phyloP scores from a whole-genome alignment of 2,113 vertebrate genomes.

The Oplegnathus fasciatus region DNA sequence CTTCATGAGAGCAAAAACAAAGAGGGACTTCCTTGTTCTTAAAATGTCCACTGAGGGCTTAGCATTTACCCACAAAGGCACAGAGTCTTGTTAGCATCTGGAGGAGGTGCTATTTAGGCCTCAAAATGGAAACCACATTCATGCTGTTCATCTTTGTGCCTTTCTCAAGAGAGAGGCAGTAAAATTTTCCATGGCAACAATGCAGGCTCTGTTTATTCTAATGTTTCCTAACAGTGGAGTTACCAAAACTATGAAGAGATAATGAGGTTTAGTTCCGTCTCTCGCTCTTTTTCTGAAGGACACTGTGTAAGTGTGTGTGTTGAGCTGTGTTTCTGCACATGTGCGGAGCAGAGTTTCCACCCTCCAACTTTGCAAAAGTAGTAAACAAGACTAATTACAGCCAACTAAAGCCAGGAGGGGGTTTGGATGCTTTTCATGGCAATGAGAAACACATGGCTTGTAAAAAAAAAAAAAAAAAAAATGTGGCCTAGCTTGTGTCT shows the following conservation, averaged over 20 bases:
- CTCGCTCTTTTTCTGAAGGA: not conserved
- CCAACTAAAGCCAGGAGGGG: constrained; percentile 37
- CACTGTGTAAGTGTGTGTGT: constrained; percentile 1
- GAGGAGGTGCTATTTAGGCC: constrained; percentile 23
- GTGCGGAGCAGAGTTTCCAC: constrained; percentile 46
- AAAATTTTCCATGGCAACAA: constrained; percentile 69
- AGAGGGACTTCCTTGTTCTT: not conserved
- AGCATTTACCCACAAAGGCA: constrained; percentile 3
- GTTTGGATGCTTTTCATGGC: constrained; percentile 28
- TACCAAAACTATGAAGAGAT: constrained; percentile 53
- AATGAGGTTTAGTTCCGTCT: constrained; percentile 45
- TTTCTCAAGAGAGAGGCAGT: constrained; percentile 44
- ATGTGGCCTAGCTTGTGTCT: constrained; percentile 14
- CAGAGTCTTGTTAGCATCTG: constrained; percentile 28
- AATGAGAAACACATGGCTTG: constrained; percentile 73
- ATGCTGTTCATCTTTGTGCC: constrained; percentile 14
- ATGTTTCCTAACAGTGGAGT: constrained; percentile 40
- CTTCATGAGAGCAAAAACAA: constrained; percentile 14
- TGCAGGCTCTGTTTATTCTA: constrained; percentile 48
- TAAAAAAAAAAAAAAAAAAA: constrained; percentile 24
- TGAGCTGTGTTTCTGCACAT: constrained; percentile 13
- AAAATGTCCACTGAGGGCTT: constrained; percentile 4
- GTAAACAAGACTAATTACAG: constrained; percentile 65
- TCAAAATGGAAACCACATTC: constrained; percentile 63
- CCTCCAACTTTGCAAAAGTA: constrained; percentile 19